Base-by-base conservation (phyloP, 2,888 invertebrate species). In the Machimus rusticus region DNA sequence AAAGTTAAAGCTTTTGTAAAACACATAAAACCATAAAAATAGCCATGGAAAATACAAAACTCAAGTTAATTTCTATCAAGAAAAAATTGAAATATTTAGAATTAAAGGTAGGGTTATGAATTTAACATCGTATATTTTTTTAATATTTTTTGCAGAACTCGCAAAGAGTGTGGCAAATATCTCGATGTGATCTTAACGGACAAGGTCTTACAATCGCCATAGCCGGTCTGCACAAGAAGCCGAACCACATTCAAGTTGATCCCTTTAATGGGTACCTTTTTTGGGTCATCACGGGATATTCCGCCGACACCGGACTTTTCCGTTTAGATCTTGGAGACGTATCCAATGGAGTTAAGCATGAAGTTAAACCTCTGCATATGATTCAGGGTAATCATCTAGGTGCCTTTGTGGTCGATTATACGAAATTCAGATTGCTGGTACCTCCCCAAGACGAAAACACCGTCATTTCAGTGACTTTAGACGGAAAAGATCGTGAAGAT, bases 181-280 rank as follows among this genome's bases (percentile, higher is more conserved):
- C 95, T 86, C 94, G 96, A 82, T 97, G 96, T 90, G 95, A 95
- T 90, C 94, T 97, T 57, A 95, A 96, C 90, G 97, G 97, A 0
- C 94, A 94, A 89, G 94, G 95, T 87, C 93, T 96, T 88, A 94
- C 95, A 9, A 94, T 96, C 0, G 96, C 97, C 0, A 93, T 96
- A 88, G 95, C 95, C 14, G 96, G 96, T 0, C 94, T 98, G 87
- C 94, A 94, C 85, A 94, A 94, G 5, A 94, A 95, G 89, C 96
- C 98, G 0, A 94, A 95, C 87, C 96, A 97, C 90, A 95, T 99
- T 89, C 96, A 97, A 93, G 96, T 98, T 0, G 99, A 99, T 93
- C 97, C 99, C 46, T 96, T 97, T 90, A 98, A 98, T 92, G 99
- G 98, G 8, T 98, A 96, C 92, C 92, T 98, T 37, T 98, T 97